Conservation (phyloP, 2,113 vertebrate genomes). For the Pardalotus punctatus region DNA sequence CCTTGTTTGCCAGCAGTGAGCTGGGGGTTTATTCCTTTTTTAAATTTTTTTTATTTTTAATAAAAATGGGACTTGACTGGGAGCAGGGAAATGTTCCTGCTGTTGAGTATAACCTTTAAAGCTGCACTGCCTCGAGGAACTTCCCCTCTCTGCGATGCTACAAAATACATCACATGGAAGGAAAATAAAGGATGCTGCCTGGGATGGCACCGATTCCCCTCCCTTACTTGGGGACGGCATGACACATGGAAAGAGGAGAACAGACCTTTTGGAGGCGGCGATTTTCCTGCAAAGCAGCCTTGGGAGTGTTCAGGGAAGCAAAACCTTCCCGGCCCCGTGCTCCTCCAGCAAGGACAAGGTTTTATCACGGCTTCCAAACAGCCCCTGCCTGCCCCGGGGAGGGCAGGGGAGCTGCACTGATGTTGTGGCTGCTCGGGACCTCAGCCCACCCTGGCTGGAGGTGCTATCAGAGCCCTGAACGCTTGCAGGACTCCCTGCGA, state of each 20-base stretch:
- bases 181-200: neutral
- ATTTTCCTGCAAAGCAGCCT: neutral
- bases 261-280: rapidly evolving
- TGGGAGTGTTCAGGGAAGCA: neutral
- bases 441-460: neutral
- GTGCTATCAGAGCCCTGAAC: neutral
- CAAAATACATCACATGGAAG: neutral
- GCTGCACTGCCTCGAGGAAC: neutral
- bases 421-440: neutral
- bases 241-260: neutral
- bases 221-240: rapidly evolving
- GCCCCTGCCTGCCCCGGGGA: neutral
- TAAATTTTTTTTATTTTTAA: neutral
- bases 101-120: conserved; percentile 35
- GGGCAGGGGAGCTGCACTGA: neutral
- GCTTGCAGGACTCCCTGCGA: rapidly evolving
- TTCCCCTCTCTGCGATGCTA: neutral
- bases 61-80: neutral
- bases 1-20: neutral
- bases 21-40: neutral
- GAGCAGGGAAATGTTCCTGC: neutral
- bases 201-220: neutral
- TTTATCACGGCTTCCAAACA: neutral
- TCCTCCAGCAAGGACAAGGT: neutral
- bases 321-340: neutral